Evolutionary conservation across 2,888 invertebrate genomes (phyloP), one percentile per base, ranked within the genome.

Genomic region (Coenonympha glycerion): DNA sequence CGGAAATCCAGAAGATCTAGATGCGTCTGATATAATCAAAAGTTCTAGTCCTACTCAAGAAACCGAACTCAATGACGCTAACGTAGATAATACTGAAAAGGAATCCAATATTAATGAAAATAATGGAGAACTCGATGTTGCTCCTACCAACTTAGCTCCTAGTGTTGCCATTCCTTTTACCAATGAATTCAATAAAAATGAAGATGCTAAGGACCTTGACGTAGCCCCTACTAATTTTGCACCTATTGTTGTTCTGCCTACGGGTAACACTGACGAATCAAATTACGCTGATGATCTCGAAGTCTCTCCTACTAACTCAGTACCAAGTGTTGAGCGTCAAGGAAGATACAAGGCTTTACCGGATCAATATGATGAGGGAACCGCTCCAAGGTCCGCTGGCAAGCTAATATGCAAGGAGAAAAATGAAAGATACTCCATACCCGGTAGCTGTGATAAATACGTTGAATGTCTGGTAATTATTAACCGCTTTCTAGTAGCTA

Each of bases 381-480:
- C 66, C 40, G 52, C 64, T 31, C 49, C 61, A 6, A 59, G 52
- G 30, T 26, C 61, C 3, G 30, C 45, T n/a, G 63, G 62, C 16
- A 66, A 64, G 1, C 76, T 79, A 0, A 58, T 67, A 1, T 94
- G 94, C 69, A 89, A 89, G 0, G 91, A 93, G 65, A 89, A 88
- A 40, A 92, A 92, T 65, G 93, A 92, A 42, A 88, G 93, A 6
- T 92, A 89, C 61, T 88, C 93, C 0, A 88, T 91, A 0, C 71
- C 90, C 0, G 90, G 89, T 6, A 92, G 93, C 68, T 95, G 94
- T 65, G 95, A 95, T 66, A 90, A 89, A 62, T 93, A 93, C 66
- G 81, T 92, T 49, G 92, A 93, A 68, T 93, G 93, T 69, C 76
- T 86, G 55, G 90, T 87, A 68, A n/a, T n/a, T n/a, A n/a, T n/a